A percentile compares a stretch with the other conserved stretches of the same genome.
These are phyloP conservation scores for Fratercula arctica DNA, from an alignment of 2,797 vertebrate genomes.

Conservation along the genomic window DNA sequence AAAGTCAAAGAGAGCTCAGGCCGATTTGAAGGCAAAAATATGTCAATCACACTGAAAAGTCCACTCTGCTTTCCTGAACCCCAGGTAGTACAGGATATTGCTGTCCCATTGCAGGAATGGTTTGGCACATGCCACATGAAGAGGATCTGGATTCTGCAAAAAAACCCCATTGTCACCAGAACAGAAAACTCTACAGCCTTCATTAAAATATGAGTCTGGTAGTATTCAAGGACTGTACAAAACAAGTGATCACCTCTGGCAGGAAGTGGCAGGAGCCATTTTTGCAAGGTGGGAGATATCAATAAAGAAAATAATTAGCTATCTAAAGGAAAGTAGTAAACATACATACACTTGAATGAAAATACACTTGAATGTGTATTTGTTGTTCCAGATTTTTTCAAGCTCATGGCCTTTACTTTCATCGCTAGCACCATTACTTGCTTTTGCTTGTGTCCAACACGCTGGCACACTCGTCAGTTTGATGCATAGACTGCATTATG, in stretches of 20 bases:
- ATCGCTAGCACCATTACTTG: background rate
- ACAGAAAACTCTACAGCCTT: background rate
- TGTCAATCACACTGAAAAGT: background rate
- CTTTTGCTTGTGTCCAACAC: background rate
- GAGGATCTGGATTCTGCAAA: background rate
- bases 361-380: background rate
- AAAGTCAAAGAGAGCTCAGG: background rate
- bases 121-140: background rate
- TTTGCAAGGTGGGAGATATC: background rate
- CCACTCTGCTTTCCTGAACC: background rate
- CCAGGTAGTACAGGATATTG: background rate
- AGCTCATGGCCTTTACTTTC: background rate
- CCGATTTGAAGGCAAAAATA: background rate
- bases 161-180: background rate
- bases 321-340: background rate
- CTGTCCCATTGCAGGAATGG: background rate
- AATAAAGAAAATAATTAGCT: background rate
- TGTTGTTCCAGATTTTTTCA: background rate
- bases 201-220: background rate
- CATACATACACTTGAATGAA: background rate
- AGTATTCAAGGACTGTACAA: background rate
- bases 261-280: background rate
- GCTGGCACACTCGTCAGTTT: background rate
- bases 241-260: background rate
- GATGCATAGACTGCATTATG: background rate